These are phyloP conservation scores for Sweltsa coloradensis DNA, from an alignment of 1,140 invertebrate genomes.

Conservation along the genomic window DNA sequence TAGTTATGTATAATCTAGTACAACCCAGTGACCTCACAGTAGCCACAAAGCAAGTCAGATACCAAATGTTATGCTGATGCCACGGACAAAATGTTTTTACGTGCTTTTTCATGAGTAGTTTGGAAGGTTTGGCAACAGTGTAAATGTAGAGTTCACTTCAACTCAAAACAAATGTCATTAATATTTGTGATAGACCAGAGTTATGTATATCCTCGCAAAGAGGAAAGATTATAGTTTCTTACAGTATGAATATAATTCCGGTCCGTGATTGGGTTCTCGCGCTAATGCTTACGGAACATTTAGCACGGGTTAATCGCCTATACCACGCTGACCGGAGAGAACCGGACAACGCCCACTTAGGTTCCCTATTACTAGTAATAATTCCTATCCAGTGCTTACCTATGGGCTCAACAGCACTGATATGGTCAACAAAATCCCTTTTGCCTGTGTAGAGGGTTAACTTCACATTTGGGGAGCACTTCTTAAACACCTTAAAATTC, in stretches of 20 bases:
- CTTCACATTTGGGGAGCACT: conserved; percentile 88
- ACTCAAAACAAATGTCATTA: no score
- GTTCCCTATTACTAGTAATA: not conserved
- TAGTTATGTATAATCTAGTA: no score
- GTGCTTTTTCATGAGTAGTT: no score
- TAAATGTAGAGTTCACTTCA: no score
- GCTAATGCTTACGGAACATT: not conserved
- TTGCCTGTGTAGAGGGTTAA: conserved; percentile 91
- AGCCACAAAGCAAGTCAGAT: no score
- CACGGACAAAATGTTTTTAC: no score
- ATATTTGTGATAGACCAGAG: no score
- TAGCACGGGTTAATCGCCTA: not conserved
- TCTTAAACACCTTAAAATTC: conserved; percentile 90
- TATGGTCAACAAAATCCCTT: conserved; percentile 91
- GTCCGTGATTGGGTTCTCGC: not conserved
- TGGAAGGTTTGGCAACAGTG: no score
- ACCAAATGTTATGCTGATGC: no score
- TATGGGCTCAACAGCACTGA: conserved; percentile 83
- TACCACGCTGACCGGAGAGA: not conserved
- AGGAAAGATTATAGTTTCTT: not conserved
- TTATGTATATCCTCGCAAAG: not conserved
- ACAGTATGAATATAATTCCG: not conserved
- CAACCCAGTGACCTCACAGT: no score
- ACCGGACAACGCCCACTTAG: not conserved
- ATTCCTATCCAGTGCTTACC: conserved; percentile 42